Evolutionary conservation across 2,797 vertebrate genomes (phyloP), one percentile per base, ranked within the genome.

Genomic region (Typhlichthys subterraneus): DNA sequence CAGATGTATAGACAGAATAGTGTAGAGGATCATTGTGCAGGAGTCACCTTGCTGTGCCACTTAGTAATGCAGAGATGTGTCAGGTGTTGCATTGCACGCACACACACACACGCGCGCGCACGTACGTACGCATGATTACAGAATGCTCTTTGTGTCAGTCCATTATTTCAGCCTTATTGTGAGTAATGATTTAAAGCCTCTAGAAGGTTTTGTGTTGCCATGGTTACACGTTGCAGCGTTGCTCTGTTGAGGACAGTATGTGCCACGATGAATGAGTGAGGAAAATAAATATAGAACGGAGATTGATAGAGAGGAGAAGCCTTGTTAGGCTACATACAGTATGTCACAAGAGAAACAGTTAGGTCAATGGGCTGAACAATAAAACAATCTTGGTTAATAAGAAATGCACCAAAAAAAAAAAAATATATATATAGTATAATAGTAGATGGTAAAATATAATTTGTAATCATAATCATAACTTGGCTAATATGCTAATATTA

Each of bases 131-230:
- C 15, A 53, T 42, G 23, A 31, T 46, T 17, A 64, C 63, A 23
- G 12, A 23, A 7, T 45, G 38, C 58, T 42, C 14, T 67, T 64
- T 29, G 45, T 59, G 68, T 51, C 59, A 56, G 17, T 33, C 54
- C 42, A 67, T 69, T 64, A 65, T 69, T 77, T 72, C 57, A 47
- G 67, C 47, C 64, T 67, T 48, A 29, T 69, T 74, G 72, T 66
- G 69, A 48, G 61, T 83, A 75, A 66, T 55, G 12, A 77, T 80
- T 67, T 65, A 77, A 74, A 66, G 55, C 45, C 74, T 81, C 81
- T 76, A 69, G 62, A 73, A 72, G 62, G 73, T 73, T 80, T 29
- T 63, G 64, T 70, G 87, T 91, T 92, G 83, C 88, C 82, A 92
- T 91, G 86, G 89, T 76, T 84, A 90, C 63, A 0, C 50, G 15